Evolutionary conservation across 2,113 vertebrate genomes (phyloP).

Genomic region (Callopanchax toddi): DNA sequence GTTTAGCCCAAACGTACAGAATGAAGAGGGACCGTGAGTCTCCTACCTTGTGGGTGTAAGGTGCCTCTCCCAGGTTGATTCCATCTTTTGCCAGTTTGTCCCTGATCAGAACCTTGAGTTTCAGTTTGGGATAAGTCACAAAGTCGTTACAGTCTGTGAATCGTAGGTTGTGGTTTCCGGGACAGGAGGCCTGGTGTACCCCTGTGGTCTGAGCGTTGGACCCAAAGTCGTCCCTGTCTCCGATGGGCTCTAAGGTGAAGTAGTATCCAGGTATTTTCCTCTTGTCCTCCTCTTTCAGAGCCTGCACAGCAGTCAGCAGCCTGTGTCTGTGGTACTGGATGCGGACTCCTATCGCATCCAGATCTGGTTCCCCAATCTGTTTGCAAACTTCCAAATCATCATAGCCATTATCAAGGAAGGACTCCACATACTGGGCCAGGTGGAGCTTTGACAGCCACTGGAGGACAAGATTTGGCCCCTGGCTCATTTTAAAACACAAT

Average conservation of each 20-base stretch:
- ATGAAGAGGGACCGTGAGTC: not conserved
- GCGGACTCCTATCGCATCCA: conserved; percentile 94
- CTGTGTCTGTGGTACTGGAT: conserved; percentile 86
- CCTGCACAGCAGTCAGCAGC: conserved; percentile 87
- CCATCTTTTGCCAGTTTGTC: conserved; percentile 94
- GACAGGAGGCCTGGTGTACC: conserved; percentile 52
- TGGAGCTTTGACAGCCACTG: conserved; percentile 94
- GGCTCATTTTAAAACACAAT: conserved; percentile 80
- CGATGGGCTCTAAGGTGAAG: conserved; percentile 92
- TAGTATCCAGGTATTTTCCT: conserved; percentile 84
- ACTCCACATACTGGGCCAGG: conserved; percentile 90
- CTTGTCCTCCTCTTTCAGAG: conserved; percentile 84
- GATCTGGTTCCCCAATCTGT: conserved; percentile 94
- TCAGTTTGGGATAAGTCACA: conserved; percentile 88
- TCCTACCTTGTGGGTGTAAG: conserved; percentile 90
- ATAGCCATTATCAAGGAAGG: conserved; percentile 96
- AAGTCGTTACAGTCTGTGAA: conserved; percentile 75
- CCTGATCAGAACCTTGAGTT: conserved; percentile 94
- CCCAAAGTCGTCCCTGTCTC: conserved; percentile 38
- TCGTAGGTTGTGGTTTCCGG: conserved; percentile 70
- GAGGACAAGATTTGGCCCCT: conserved; percentile 87
- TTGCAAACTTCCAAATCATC: conserved; percentile 98
- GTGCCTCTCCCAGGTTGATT: conserved; percentile 88
- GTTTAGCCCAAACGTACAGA: not conserved
- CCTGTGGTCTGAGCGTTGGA: conserved; percentile 29